A percentile compares a stretch with the other conserved stretches of the same genome.
Evolutionary conservation across 2,113 vertebrate genomes (phyloP).

Genomic region (Chlorodrepanis virens): DNA sequence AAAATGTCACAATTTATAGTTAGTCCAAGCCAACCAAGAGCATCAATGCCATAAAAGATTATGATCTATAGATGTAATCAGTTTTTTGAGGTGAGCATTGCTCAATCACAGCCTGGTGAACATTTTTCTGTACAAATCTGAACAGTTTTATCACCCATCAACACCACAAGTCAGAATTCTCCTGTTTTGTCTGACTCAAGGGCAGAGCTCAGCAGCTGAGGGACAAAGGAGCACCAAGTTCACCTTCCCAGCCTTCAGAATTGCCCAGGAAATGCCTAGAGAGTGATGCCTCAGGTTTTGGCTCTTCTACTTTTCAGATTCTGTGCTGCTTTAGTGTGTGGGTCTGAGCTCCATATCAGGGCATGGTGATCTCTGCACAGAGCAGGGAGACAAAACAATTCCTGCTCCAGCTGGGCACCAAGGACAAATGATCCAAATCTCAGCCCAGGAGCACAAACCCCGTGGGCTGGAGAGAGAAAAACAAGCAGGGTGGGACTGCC

Average conservation of each 20-base stretch:
- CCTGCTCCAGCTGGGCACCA: not conserved
- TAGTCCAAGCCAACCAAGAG: not conserved
- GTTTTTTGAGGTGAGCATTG: not conserved
- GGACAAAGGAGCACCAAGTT: not conserved
- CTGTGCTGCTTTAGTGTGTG: not conserved
- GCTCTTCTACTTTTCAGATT: not conserved
- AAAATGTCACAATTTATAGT: not conserved
- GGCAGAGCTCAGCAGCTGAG: not conserved
- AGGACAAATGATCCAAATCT: not conserved
- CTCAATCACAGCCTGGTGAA: not conserved
- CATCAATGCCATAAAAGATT: not conserved
- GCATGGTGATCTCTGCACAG: not conserved
- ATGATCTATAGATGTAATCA: not conserved
- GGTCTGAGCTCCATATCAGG: not conserved
- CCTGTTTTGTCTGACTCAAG: not conserved
- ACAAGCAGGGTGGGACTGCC: not conserved
- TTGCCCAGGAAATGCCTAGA: not conserved
- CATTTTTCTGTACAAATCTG: not conserved
- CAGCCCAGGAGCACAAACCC: not conserved
- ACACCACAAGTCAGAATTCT: not conserved
- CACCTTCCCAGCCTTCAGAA: not conserved
- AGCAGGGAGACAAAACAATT: not conserved
- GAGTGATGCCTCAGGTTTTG: not conserved
- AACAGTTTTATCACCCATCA: not conserved
- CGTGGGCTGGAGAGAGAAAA: not conserved